These are phyloP conservation scores for Drosophila tropicalis DNA, from an alignment of 1,140 invertebrate species.

Conservation along the genomic window DNA sequence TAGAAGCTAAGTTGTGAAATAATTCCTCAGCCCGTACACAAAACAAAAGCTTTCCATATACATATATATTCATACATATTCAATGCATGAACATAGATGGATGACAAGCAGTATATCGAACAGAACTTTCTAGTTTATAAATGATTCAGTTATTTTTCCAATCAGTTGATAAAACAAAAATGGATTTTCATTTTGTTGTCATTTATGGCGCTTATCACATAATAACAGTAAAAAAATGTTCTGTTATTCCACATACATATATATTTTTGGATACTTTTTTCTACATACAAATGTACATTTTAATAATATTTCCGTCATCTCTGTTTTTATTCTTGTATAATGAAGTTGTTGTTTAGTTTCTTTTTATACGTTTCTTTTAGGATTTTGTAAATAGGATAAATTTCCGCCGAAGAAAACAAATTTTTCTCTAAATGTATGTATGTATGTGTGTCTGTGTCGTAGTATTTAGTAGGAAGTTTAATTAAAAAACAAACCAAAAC, in stretches of 20 bases:
- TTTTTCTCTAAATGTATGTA: constrained; percentile 70
- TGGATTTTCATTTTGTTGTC: background rate
- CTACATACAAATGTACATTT: no score
- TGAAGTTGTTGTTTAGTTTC: constrained; percentile 28
- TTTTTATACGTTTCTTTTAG: constrained; percentile 10
- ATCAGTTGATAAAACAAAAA: background rate
- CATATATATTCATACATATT: background rate
- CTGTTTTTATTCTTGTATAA: background rate
- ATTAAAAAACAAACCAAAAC: constrained; percentile 37
- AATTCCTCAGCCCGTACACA: background rate
- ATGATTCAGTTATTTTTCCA: background rate
- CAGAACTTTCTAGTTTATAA: background rate
- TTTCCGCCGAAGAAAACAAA: constrained; percentile 48
- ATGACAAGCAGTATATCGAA: constrained; percentile 3
- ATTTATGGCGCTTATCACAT: background rate
- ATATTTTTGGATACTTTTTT: constrained; percentile 9
- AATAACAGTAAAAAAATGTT: background rate
- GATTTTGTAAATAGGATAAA: constrained; percentile 71
- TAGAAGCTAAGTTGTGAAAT: constrained; percentile 1
- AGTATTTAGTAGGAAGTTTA: constrained; percentile 59
- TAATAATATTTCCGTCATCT: background rate
- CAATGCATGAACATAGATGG: background rate
- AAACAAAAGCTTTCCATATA: background rate
- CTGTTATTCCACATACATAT: background rate
- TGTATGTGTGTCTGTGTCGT: constrained; percentile 38